A percentile compares a stretch with the other conserved stretches of the same genome.
phyloP scores from a whole-genome alignment of 2,888 invertebrate species.

The Acronicta aceris region DNA sequence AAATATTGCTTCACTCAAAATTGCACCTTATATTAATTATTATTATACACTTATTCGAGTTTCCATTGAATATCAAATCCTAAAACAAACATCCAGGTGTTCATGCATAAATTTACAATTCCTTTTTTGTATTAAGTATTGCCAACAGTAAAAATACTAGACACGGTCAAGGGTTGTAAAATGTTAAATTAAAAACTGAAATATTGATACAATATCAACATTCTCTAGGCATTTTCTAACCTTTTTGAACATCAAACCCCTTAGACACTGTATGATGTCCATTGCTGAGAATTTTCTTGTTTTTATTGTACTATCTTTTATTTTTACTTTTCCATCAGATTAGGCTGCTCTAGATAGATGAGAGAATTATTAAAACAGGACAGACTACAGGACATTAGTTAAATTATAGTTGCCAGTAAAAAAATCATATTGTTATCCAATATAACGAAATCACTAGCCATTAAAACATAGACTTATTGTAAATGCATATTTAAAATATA shows the following conservation, averaged over 20 bases:
- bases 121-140: conserved; percentile 49
- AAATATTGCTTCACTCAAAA: conserved; percentile 37
- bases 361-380: no score
- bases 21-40: conserved; percentile 34
- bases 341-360: no score
- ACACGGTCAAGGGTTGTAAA: neutral
- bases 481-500: conserved; percentile 54
- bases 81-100: conserved; percentile 47
- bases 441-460: conserved; percentile 44
- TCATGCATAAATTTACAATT: conserved; percentile 42
- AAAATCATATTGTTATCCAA: conserved; percentile 17
- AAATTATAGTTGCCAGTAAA: conserved; percentile 9
- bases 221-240: no score
- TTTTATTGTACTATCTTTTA: no score
- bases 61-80: conserved; percentile 68
- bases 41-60: conserved; percentile 59
- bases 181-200: no score
- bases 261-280: no score
- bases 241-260: no score
- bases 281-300: no score
- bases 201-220: no score
- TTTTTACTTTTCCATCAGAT: no score
- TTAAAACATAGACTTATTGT: conserved; percentile 42
- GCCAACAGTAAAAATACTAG: conserved; percentile 48
- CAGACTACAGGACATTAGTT: conserved; percentile 2